phyloP scores from a whole-genome alignment of 2,797 vertebrate genomes.

The Hoplostethus atlanticus region DNA sequence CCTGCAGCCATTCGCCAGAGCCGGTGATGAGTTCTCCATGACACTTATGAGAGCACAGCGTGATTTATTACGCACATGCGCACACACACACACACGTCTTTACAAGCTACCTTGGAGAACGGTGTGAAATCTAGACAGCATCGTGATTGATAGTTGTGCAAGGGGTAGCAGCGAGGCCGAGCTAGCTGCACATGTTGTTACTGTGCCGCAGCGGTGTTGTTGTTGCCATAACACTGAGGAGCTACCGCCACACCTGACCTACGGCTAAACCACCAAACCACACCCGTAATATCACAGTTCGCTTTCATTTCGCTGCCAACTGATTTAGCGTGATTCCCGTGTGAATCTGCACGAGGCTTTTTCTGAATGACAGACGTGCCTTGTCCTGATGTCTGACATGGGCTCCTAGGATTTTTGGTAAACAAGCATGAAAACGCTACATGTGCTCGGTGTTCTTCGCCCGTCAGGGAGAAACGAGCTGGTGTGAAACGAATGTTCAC shows the following conservation, averaged over 20 bases:
- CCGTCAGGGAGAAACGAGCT: conserved; percentile 35
- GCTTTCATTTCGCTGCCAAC: background rate
- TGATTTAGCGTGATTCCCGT: conserved; percentile 16
- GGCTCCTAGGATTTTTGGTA: background rate
- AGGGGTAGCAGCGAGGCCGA: conserved; percentile 1
- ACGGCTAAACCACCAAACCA: background rate
- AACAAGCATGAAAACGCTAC: conserved; percentile 40
- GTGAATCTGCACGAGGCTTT: conserved; percentile 2
- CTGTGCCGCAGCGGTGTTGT: conserved; percentile 10
- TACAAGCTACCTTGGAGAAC: conserved; percentile 46
- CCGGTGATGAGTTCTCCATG: conserved; percentile 48
- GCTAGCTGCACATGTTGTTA: conserved; percentile 22
- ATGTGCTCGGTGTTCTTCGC: conserved; percentile 41
- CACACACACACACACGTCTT: conserved; percentile 26
- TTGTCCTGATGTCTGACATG: background rate
- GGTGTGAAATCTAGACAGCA: conserved; percentile 31
- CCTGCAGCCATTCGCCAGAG: conserved; percentile 51
- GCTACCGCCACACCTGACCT: conserved; percentile 26
- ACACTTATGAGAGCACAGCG: conserved; percentile 55
- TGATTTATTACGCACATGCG: conserved; percentile 49
- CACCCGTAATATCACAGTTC: background rate
- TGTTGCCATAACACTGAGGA: conserved; percentile 38
- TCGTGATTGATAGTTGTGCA: conserved; percentile 54
- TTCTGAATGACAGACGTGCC: background rate
- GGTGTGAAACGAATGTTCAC: conserved; percentile 67